These are phyloP conservation scores for Cottus gobio DNA, from an alignment of 2,113 vertebrate species.

Conservation along the genomic window DNA sequence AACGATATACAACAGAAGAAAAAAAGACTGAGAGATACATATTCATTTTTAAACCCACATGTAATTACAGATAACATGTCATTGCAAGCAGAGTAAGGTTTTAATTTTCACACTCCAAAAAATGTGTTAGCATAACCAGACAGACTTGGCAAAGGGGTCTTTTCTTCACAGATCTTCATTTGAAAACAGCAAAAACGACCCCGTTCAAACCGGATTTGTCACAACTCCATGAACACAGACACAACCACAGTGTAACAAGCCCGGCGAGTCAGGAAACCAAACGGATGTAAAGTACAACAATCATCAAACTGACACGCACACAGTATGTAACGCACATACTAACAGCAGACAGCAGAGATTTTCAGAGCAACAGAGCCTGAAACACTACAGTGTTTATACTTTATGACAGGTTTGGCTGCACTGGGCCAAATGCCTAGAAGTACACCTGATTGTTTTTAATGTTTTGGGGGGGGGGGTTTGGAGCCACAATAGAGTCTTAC, in stretches of 20 bases:
- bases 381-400: constrained; percentile 30
- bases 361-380: constrained; percentile 22
- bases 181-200: constrained; percentile 36
- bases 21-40: constrained; percentile 14
- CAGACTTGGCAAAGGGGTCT: background rate
- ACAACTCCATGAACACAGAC: constrained; percentile 46
- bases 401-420: constrained; percentile 10
- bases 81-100: constrained; percentile 25
- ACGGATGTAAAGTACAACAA: constrained; percentile 23
- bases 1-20: constrained; percentile 31
- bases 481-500: background rate
- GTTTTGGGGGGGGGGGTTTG: background rate
- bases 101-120: constrained; percentile 23
- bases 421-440: background rate
- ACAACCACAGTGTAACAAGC: constrained; percentile 52
- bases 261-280: constrained; percentile 6
- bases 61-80: constrained; percentile 41
- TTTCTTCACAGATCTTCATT: constrained; percentile 1
- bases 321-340: constrained; percentile 17
- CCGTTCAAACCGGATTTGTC: constrained; percentile 29
- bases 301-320: constrained; percentile 27
- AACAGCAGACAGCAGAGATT: constrained; percentile 25
- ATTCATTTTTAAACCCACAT: constrained; percentile 41
- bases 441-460: background rate
- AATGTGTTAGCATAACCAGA: constrained; percentile 18